phyloP scores from a whole-genome alignment of 2,113 vertebrate species.

The Colius striatus region DNA sequence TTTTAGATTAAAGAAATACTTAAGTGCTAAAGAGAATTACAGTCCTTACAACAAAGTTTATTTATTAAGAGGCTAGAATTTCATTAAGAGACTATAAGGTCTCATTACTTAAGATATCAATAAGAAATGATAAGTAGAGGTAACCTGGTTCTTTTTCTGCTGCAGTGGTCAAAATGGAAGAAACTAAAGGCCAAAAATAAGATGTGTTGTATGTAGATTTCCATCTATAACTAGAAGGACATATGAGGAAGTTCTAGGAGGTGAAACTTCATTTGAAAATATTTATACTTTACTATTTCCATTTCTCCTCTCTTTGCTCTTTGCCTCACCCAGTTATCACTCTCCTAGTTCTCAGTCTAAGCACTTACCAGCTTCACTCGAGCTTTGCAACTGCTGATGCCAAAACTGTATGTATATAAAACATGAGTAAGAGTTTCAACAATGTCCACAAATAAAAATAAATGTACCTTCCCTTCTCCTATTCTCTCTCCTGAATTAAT shows the following conservation, averaged over 20 bases:
- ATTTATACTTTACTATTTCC: neutral
- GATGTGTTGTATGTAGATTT: neutral
- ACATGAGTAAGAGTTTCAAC: neutral
- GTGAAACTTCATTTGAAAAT: neutral
- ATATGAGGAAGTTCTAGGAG: neutral
- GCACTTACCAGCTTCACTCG: neutral
- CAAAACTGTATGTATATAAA: neutral
- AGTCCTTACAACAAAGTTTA: neutral
- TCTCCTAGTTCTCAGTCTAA: neutral
- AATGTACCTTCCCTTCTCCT: neutral
- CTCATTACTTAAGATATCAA: neutral
- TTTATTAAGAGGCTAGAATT: neutral
- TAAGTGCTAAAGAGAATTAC: neutral
- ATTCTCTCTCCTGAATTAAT: neutral
- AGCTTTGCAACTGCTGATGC: neutral
- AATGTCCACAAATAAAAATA: neutral
- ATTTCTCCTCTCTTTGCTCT: accelerated
- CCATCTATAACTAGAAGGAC: accelerated
- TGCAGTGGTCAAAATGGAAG: neutral
- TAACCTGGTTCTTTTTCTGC: neutral
- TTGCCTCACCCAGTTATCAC: neutral
- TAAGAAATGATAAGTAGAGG: neutral
- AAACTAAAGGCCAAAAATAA: neutral
- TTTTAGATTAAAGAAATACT: neutral
- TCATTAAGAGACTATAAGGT: neutral